phyloP scores from a whole-genome alignment of 2,113 vertebrate genomes.

The Dendrocopos noguchii region DNA sequence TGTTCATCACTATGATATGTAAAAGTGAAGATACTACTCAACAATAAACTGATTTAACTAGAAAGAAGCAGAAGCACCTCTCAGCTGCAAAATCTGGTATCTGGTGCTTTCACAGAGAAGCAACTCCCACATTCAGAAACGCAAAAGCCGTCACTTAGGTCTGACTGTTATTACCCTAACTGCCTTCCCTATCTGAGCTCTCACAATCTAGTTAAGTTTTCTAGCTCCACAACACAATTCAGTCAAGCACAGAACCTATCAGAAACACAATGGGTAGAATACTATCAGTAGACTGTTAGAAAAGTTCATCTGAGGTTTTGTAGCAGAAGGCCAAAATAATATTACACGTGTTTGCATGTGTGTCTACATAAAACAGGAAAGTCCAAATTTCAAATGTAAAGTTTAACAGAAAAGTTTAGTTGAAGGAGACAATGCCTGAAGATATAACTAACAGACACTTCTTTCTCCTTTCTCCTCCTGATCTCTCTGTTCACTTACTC shows the following conservation, averaged over 20 bases:
- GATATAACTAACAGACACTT: background rate
- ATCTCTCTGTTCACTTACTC: background rate
- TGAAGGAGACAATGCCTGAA: background rate
- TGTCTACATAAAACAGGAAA: background rate
- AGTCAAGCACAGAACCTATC: background rate
- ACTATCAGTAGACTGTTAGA: accelerated
- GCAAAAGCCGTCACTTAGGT: background rate
- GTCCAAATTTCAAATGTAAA: background rate
- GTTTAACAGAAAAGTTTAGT: background rate
- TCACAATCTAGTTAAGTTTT: background rate
- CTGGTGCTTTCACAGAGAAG: background rate
- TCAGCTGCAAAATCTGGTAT: background rate
- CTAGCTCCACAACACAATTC: background rate
- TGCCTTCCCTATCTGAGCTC: background rate
- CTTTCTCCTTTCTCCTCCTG: background rate
- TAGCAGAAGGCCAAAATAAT: background rate
- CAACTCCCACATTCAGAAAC: background rate
- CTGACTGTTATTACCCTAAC: background rate
- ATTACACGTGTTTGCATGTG: background rate
- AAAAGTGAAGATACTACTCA: background rate
- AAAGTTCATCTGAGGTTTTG: background rate
- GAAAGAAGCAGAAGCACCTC: background rate
- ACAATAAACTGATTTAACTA: background rate
- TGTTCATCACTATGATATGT: background rate
- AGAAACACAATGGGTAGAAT: accelerated